A percentile compares a stretch with the other conserved stretches of the same genome.
phyloP scores from a whole-genome alignment of 2,888 invertebrate species.

The Ormia ochracea region DNA sequence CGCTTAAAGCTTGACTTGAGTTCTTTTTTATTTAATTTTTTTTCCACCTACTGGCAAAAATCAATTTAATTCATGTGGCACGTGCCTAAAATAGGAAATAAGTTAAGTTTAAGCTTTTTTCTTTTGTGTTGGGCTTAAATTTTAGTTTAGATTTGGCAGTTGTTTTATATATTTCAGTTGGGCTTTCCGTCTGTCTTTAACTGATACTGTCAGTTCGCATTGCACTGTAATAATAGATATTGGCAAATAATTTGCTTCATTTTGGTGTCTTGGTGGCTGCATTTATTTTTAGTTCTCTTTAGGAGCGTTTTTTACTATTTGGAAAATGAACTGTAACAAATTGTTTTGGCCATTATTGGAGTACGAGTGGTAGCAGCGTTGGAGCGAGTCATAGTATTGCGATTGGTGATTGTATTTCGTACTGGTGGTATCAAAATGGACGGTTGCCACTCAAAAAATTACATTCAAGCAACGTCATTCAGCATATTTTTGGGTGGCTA shows the following conservation, averaged over 20 bases:
- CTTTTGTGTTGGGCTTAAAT: slow-evolving; percentile 17
- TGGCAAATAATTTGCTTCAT: slow-evolving; percentile 49
- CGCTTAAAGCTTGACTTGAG: slow-evolving; percentile 62
- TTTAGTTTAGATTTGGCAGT: slow-evolving; percentile 38
- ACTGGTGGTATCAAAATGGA: slow-evolving; percentile 37
- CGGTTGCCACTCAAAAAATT: slow-evolving; percentile 55
- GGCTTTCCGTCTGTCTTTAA: slow-evolving; percentile 34
- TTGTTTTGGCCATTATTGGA: slow-evolving; percentile 47
- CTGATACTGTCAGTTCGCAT: slow-evolving; percentile 50
- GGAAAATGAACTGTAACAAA: slow-evolving; percentile 53
- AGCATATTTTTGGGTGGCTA: slow-evolving; percentile 56
- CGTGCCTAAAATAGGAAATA: slow-evolving; percentile 73
- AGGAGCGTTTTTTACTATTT: slow-evolving; percentile 29
- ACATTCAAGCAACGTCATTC: slow-evolving; percentile 51
- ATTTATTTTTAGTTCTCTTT: not conserved
- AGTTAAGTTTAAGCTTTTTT: not conserved
- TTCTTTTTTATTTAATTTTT: slow-evolving; percentile 38
- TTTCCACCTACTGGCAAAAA: slow-evolving; percentile 76
- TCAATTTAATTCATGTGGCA: slow-evolving; percentile 77
- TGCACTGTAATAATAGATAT: slow-evolving; percentile 49
- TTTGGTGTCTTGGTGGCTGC: slow-evolving; percentile 19
- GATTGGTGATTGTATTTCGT: slow-evolving; percentile 24
- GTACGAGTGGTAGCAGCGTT: slow-evolving; percentile 5
- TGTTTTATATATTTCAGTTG: slow-evolving; percentile 8
- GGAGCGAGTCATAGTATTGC: not conserved